Evolutionary conservation across 2,797 vertebrate species (phyloP).

Genomic region (Scyliorhinus canicula): DNA sequence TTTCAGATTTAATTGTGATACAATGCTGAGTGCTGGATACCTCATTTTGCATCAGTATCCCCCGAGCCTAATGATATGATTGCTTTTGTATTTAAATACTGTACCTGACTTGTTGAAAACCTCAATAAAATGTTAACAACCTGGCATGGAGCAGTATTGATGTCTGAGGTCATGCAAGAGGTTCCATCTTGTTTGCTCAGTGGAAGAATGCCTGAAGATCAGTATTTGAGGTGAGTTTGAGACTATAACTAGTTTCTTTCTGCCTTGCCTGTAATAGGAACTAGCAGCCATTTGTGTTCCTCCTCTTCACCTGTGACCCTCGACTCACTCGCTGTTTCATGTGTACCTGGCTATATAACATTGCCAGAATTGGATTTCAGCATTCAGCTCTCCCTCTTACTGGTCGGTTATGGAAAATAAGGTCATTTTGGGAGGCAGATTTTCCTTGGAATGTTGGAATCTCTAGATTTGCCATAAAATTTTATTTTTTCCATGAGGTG

Average conservation of each 20-base stretch:
- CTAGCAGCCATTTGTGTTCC: neutral
- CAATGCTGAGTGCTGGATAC: slow-evolving; percentile 26
- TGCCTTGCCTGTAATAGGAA: neutral
- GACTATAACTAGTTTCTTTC: neutral
- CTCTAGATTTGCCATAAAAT: neutral
- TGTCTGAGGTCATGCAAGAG: slow-evolving; percentile 10
- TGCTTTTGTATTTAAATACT: slow-evolving; percentile 32
- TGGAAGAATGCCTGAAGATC: neutral
- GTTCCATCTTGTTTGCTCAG: neutral
- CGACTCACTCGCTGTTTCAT: neutral
- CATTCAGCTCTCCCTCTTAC: neutral
- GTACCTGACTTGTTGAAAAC: slow-evolving; percentile 37
- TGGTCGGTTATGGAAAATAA: neutral
- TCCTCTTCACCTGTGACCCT: neutral
- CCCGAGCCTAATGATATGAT: slow-evolving; percentile 26
- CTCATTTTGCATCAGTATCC: slow-evolving; percentile 36
- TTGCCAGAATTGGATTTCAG: neutral
- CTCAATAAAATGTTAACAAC: slow-evolving; percentile 37
- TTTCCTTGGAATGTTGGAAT: neutral
- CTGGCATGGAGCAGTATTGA: neutral
- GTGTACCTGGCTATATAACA: neutral
- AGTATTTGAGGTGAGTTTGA: neutral
- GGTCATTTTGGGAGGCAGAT: neutral
- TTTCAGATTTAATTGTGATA: slow-evolving; percentile 16
- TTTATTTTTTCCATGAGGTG: neutral